phyloP scores from a whole-genome alignment of 2,888 invertebrate species.

The Ryuthela nishihirai region DNA sequence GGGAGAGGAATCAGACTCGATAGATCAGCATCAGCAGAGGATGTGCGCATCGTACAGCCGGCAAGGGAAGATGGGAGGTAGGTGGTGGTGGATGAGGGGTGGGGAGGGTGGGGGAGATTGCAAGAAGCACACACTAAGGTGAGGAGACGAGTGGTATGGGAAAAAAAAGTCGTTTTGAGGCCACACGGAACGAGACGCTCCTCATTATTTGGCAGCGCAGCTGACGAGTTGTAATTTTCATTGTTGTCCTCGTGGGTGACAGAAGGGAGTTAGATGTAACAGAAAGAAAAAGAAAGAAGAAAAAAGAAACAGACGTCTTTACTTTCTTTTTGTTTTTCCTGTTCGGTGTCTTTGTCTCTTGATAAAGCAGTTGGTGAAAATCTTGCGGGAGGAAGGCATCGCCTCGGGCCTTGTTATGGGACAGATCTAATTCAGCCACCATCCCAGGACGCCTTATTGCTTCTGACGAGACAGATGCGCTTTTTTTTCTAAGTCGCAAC shows the following conservation, averaged over 20 bases:
- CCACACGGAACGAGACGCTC: too few relatives aligned
- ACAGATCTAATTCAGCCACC: conserved; percentile 35
- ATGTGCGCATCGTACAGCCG: too few relatives aligned
- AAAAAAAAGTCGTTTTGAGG: too few relatives aligned
- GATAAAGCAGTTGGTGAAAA: conserved; percentile 9
- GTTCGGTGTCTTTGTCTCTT: conserved; percentile 25
- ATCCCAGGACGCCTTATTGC: too few relatives aligned
- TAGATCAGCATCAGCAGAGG: conserved; percentile 22
- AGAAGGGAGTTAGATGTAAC: conserved; percentile 25
- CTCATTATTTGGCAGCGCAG: conserved; percentile 32
- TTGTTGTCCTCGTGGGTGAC: conserved; percentile 24
- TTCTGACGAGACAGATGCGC: too few relatives aligned
- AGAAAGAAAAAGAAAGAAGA: conserved; percentile 3
- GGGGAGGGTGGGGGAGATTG: conserved; percentile 11
- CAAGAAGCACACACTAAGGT: background rate
- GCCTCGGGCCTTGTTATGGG: conserved; percentile 38
- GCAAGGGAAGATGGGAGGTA: background rate
- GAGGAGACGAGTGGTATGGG: conserved; percentile 4
- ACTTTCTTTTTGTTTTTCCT: conserved; percentile 25
- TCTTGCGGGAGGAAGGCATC: conserved; percentile 13
- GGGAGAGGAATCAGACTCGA: conserved; percentile 26
- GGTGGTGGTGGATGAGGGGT: conserved; percentile 9
- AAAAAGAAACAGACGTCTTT: conserved; percentile 29
- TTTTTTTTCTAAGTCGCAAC: too few relatives aligned
- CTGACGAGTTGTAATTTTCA: conserved; percentile 39